Percentiles rank a stretch among this genome's conserved stretches.
These are phyloP conservation scores for human (Homo sapiens) DNA, from an alignment of 2,113 vertebrate species.

Conservation along the genomic window GRCh38 chr12:39603001-39603500, in stretches of 20 bases:
- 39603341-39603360: background rate
- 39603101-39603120: background rate
- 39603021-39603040: conserved; percentile 22
- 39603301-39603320: background rate
- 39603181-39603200: background rate
- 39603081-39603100: background rate
- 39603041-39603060: background rate
- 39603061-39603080: background rate
- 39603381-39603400: background rate
- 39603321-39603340: background rate
- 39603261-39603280: background rate
- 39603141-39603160: background rate
- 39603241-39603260: background rate
- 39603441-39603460: conserved; percentile 19
- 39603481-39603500: background rate
- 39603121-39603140: conserved; percentile 35
- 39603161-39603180: conserved; percentile 27
- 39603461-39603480: background rate
- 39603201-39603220: background rate
- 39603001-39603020: background rate
- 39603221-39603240: background rate
- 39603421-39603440: conserved; percentile 45
- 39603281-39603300: conserved; percentile 2
- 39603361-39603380: conserved; percentile 16
- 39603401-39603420: conserved; percentile 13